These are phyloP conservation scores for Diplodus sargus DNA, from an alignment of 2,797 vertebrate species.

Conservation along the genomic window DNA sequence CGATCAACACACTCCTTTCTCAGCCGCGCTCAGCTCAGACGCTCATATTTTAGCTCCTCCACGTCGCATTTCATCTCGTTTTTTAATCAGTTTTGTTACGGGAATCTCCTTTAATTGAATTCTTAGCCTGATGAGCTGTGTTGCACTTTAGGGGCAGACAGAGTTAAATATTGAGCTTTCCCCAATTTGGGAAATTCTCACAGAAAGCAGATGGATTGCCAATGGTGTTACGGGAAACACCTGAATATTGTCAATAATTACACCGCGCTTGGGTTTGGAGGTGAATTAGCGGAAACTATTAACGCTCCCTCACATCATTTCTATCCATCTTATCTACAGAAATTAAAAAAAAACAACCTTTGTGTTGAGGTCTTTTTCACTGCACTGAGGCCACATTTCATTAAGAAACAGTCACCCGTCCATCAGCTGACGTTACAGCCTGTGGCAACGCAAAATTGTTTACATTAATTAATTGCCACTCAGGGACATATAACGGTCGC, in stretches of 20 bases:
- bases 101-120: constrained; percentile 3
- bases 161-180: constrained; percentile 71
- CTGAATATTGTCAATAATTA: constrained; percentile 74
- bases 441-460: constrained; percentile 27
- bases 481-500: background rate
- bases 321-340: constrained; percentile 42
- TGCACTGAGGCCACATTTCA: constrained; percentile 33
- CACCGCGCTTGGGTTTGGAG: constrained; percentile 46
- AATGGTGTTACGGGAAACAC: constrained; percentile 70
- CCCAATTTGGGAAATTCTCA: constrained; percentile 54
- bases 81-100: background rate
- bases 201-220: constrained; percentile 75
- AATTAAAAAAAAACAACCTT: constrained; percentile 35
- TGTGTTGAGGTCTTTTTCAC: constrained; percentile 27
- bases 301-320: constrained; percentile 57
- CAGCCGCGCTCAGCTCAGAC: constrained; percentile 24
- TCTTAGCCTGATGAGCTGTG: constrained; percentile 20
- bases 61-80: constrained; percentile 15
- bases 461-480: constrained; percentile 20
- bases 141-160: constrained; percentile 40
- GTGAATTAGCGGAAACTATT: constrained; percentile 59
- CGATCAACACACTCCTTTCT: constrained; percentile 35
- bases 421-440: constrained; percentile 20
- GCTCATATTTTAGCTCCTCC: constrained; percentile 6
- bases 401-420: constrained; percentile 5